Percentiles rank a stretch among this genome's conserved stretches.
Conservation (phyloP, 2,888 invertebrate species). For the Oscheius sp. region DNA sequence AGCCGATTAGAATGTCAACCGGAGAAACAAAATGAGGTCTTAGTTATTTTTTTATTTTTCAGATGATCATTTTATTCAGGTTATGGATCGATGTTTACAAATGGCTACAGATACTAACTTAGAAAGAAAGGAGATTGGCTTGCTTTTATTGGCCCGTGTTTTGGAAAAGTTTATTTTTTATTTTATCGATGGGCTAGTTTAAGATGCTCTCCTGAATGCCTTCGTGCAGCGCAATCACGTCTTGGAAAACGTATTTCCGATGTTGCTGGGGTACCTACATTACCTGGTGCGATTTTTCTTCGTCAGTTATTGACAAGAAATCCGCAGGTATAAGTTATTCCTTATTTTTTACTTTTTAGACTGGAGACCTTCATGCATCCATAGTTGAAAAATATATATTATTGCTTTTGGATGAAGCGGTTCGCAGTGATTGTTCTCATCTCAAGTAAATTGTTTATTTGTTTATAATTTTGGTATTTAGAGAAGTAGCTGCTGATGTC, state of each 20-base stretch:
- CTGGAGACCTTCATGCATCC: conserved; percentile 42
- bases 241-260: conserved; percentile 42
- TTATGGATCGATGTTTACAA: conserved; percentile 37
- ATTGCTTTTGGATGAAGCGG: not conserved
- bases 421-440: not conserved
- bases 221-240: conserved; percentile 40
- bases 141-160: conserved; percentile 35
- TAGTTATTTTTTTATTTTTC: not conserved
- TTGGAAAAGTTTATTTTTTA: conserved; percentile 31
- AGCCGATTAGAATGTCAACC: not conserved
- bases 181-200: not conserved
- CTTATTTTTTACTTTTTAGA: conserved; percentile 19
- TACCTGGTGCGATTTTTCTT: conserved; percentile 38
- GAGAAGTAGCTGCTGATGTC: conserved; percentile 37
- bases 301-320: conserved; percentile 41
- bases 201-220: conserved; percentile 35
- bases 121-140: conserved; percentile 37
- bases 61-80: conserved; percentile 19
- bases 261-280: conserved; percentile 33
- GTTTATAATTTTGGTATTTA: not conserved
- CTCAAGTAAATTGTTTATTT: not conserved
- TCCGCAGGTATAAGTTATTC: conserved; percentile 27
- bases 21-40: conserved; percentile 10
- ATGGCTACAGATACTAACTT: conserved; percentile 18
- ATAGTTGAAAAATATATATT: conserved; percentile 34